Evolutionary conservation across 2,113 vertebrate species (phyloP).

Genomic region (Pycnonotus jocosus): DNA sequence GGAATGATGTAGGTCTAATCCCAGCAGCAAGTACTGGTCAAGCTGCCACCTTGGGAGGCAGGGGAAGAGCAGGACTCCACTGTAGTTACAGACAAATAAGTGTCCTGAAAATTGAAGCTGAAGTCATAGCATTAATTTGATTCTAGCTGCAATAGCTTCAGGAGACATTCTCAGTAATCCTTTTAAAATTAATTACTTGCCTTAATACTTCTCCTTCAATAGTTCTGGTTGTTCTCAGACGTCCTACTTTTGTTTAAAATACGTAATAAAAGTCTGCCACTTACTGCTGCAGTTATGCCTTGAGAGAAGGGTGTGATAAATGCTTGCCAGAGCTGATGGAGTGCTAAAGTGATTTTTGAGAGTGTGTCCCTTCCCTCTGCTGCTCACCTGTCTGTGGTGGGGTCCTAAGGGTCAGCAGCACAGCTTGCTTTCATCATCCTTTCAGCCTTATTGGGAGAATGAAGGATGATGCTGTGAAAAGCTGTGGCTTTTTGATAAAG

Average conservation of each 20-base stretch:
- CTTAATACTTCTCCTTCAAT: background rate
- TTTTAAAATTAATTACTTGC: background rate
- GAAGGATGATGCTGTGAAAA: background rate
- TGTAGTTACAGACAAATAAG: background rate
- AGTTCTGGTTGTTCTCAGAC: background rate
- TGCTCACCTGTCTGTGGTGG: background rate
- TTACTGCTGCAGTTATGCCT: background rate
- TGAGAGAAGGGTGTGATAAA: background rate
- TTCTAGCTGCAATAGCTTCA: background rate
- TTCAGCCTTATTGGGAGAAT: background rate
- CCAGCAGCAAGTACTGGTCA: background rate
- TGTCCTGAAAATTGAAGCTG: background rate
- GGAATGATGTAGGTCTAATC: background rate
- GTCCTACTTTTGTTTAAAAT: background rate
- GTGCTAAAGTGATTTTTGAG: background rate
- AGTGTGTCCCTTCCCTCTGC: background rate
- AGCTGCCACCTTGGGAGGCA: background rate
- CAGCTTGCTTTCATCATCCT: background rate
- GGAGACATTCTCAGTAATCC: background rate
- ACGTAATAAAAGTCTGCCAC: background rate
- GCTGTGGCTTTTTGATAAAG: background rate
- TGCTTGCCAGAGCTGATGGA: background rate
- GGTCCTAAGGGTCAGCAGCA: background rate
- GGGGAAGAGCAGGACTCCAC: background rate
- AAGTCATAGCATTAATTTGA: background rate